Base-by-base conservation (phyloP, 1,140 invertebrate species). In the Meloidogyne chitwoodi region DNA sequence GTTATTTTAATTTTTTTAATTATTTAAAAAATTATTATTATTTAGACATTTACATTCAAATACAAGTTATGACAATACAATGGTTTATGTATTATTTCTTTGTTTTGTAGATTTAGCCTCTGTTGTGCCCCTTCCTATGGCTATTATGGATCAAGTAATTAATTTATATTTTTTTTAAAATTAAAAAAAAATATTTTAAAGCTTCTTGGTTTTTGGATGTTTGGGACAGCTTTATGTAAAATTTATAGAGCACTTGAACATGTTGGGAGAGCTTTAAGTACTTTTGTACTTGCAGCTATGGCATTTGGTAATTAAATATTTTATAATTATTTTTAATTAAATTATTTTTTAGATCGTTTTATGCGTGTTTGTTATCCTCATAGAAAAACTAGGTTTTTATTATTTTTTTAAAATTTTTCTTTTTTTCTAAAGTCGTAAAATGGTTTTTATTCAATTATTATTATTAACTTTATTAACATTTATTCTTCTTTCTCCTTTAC, bases 151-250 rank as follows among this genome's bases (percentile, higher is more conserved):
- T 62, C 84, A 86, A 38, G 71, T 73, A 44, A n/a, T 22, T 70
- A 38, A 19, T 26, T 69, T 10, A 26, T 19, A 27, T 12, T 70
- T 56, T 2, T 6, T 62, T 70, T 2, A 27, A 27, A 38, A 16
- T 41, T 44, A 70, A n/a, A n/a, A n/a, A n/a, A n/a, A n/a, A n/a
- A n/a, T n/a, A 31, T 26, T 68, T 38, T 63, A 14, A 56, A 73
- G 77, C 74, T 87, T 14, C 80, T 86, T 16, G 84, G 84, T 8
- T 86, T 86, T 70, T 86, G 84, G 84, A 86, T 86, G 82, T 86
- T 86, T 68, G 85, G 84, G 14, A 86, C 83, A 6, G 41, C 66
- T 6, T 62, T 82, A 10, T 85, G 81, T 48, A 85, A 84, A 71
- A 38, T 84, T 27, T 85, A 86, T 68, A 62, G 82, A 31, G 76